Evolutionary conservation across 2,888 invertebrate genomes (phyloP).

Genomic region (Acanthacorydalis orientalis): DNA sequence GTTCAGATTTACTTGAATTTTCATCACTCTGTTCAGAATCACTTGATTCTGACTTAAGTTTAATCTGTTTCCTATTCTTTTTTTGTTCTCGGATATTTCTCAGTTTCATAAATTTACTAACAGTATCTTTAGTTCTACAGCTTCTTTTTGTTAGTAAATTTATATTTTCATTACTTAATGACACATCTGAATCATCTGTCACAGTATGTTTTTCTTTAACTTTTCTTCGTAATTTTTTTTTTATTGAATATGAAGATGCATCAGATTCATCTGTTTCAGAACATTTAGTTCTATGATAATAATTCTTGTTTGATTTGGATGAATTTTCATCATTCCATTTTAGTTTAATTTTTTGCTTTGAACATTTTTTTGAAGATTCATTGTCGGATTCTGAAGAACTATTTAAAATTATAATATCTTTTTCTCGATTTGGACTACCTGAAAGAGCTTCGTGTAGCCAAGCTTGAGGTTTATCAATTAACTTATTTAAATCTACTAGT

Average conservation of each 20-base stretch:
- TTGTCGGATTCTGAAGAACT: not conserved
- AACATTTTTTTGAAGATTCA: not conserved
- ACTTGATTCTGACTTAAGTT: not conserved
- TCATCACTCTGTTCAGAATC: not conserved
- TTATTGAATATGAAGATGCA: not conserved
- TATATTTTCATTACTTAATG: not conserved
- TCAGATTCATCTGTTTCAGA: not conserved
- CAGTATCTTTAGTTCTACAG: not conserved
- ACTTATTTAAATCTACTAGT: slow-evolving; percentile 22
- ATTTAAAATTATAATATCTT: not conserved
- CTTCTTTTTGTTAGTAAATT: not conserved
- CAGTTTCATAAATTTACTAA: not conserved
- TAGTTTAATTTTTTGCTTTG: not conserved
- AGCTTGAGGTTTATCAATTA: slow-evolving; percentile 14
- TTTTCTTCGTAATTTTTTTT: not conserved
- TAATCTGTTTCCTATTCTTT: not conserved
- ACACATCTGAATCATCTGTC: not conserved
- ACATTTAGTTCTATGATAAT: not conserved
- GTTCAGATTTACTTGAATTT: not conserved
- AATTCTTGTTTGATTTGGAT: not conserved
- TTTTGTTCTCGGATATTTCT: not conserved
- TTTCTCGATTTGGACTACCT: not conserved
- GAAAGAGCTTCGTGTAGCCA: slow-evolving; percentile 1
- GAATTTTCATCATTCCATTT: not conserved
- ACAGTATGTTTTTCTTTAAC: not conserved